phyloP scores from a whole-genome alignment of 2,888 invertebrate genomes.

The Ichneumoninae sp. region DNA sequence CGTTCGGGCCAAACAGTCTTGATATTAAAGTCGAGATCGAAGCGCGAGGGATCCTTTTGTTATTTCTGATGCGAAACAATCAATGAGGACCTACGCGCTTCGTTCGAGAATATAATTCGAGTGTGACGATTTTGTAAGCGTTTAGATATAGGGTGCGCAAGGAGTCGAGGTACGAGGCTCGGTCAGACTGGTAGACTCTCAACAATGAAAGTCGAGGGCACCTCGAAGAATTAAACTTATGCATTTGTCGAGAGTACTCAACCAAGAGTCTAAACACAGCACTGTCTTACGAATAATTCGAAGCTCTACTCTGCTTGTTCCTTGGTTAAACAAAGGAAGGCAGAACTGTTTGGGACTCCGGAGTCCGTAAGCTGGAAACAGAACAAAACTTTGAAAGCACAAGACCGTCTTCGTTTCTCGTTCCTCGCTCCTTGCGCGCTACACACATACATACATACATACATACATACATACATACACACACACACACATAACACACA shows the following conservation, averaged over 20 bases:
- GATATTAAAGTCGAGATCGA: slow-evolving; percentile 48
- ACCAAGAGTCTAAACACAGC: slow-evolving; percentile 23
- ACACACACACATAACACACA: background rate
- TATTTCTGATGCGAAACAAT: slow-evolving; percentile 12
- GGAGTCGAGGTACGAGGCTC: slow-evolving; percentile 20
- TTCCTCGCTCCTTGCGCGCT: slow-evolving; percentile 39
- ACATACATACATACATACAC: too few species aligned
- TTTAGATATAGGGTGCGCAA: slow-evolving; percentile 1
- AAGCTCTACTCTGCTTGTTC: slow-evolving; percentile 23
- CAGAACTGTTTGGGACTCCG: slow-evolving; percentile 2
- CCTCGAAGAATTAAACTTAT: background rate
- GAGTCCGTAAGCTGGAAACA: slow-evolving; percentile 22
- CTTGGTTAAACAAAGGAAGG: slow-evolving; percentile 13
- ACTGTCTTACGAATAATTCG: slow-evolving; percentile 23
- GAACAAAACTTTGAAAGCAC: slow-evolving; percentile 52
- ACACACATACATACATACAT: too few species aligned
- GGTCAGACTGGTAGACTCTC: slow-evolving; percentile 8
- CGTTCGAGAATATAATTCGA: slow-evolving; percentile 19
- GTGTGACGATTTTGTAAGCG: slow-evolving; percentile 20
- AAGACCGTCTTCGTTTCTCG: slow-evolving; percentile 38
- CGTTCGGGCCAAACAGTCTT: slow-evolving; percentile 40
- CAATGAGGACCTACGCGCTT: slow-evolving; percentile 1
- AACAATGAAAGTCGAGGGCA: background rate
- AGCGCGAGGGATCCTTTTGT: background rate
- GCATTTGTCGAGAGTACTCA: background rate